These are phyloP conservation scores for Chesias legatella DNA, from an alignment of 2,888 invertebrate genomes.

Conservation along the genomic window DNA sequence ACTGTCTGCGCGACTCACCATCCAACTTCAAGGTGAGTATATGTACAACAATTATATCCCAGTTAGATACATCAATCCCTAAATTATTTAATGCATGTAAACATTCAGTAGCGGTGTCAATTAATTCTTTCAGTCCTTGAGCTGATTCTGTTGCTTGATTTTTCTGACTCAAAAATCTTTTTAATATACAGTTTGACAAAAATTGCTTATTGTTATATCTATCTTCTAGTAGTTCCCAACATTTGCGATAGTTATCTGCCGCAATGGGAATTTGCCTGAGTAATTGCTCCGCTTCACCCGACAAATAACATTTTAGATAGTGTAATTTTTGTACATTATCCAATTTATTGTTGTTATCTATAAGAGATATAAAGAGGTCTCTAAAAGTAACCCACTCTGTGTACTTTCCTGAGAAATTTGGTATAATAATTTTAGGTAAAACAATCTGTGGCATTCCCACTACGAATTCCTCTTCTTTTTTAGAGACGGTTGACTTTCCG, in stretches of 20 bases:
- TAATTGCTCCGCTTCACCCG: neutral
- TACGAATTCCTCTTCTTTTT: neutral
- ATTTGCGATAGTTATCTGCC: conserved; percentile 1
- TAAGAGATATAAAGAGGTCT: conserved; percentile 1
- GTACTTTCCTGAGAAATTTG: neutral
- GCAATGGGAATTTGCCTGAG: conserved; percentile 2
- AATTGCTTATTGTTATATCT: conserved; percentile 8
- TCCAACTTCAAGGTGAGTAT: too few species aligned
- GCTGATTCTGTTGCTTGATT: conserved; percentile 21
- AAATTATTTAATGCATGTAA: too few species aligned
- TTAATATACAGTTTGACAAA: too few species aligned
- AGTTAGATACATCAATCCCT: too few species aligned
- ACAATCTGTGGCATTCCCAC: too few species aligned
- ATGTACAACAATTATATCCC: too few species aligned
- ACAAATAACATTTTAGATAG: conserved; percentile 1
- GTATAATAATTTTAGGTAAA: conserved; percentile 2
- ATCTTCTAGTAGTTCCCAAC: neutral
- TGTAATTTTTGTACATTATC: conserved; percentile 8
- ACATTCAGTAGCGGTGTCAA: too few species aligned
- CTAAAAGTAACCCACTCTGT: neutral
- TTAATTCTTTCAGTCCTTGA: too few species aligned
- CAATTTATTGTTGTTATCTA: conserved; percentile 2
- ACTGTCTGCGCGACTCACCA: too few species aligned
- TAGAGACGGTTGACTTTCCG: too few species aligned
- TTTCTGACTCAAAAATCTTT: too few species aligned